Evolutionary conservation across 2,888 invertebrate species (phyloP).

Genomic region (Eupsilia transversa): DNA sequence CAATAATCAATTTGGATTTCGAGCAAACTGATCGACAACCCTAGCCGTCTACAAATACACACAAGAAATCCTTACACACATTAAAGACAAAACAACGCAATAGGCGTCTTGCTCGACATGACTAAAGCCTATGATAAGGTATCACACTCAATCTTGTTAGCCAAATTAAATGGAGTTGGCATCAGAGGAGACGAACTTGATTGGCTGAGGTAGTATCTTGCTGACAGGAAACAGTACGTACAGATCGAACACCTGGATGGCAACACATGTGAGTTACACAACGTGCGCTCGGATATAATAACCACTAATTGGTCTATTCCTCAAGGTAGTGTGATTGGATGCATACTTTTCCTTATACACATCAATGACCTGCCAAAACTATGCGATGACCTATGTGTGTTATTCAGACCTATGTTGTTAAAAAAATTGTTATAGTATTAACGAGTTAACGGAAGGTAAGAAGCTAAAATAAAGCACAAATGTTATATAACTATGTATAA

Average conservation of each 20-base stretch:
- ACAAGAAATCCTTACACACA: background rate
- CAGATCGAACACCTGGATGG: background rate
- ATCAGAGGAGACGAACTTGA: background rate
- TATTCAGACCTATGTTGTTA: too few species aligned
- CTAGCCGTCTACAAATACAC: too few species aligned
- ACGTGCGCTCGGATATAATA: background rate
- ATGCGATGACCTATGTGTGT: background rate
- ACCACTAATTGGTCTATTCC: background rate
- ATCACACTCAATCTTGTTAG: background rate
- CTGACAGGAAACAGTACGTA: background rate
- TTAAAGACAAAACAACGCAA: background rate
- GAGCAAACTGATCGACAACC: too few species aligned
- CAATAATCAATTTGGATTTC: background rate
- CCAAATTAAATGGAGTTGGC: background rate
- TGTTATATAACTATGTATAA: too few species aligned
- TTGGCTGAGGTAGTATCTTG: background rate
- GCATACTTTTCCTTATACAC: background rate
- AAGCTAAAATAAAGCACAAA: too few species aligned
- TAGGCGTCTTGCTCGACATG: background rate
- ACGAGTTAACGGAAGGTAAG: too few species aligned
- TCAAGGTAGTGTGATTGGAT: background rate
- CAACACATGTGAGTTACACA: background rate
- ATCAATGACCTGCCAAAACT: background rate
- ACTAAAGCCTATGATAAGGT: slow-evolving; percentile 12
- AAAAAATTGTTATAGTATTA: too few species aligned